Evolutionary conservation across 2,888 invertebrate species (phyloP), one percentile per base, ranked within the genome.

Genomic region (Apoderus coryli): DNA sequence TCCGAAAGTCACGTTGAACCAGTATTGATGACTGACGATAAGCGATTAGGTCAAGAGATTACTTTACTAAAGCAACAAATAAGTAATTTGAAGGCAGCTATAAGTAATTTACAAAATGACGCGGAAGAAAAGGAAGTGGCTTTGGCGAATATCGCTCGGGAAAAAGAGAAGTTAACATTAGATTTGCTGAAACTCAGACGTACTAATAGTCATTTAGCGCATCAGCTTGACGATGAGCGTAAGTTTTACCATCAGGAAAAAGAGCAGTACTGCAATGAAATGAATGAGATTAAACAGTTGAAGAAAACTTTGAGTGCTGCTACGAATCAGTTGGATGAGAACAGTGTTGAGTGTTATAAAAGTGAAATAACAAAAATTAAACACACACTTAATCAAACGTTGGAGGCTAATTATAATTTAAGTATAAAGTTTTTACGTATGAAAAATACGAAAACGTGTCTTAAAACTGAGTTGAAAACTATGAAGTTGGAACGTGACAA

Each of bases 201-300:
- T 42, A 59, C 57, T 4, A 64, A 60, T 35, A 54, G 53, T 39
- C 61, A 55, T 43, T 44, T 69, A 34, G 56, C 59, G 39, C 62
- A 66, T 50, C 67, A 69, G 48, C 48, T 69, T 37, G 57, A 63
- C 36, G 64, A 67, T 39, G 68, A 69, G 51, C 57, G 66, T 45
- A 57, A 57, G 34, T 64, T 61, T 44, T 64, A 67, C 46, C 61
- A 57, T 37, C 61, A 63, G 43, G 66, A 68, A 46, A 69, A 68
- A 42, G 61, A 67, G 39, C 53, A 57, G 34, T 64, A 65, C 34
- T 56, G 63, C 34, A 55, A 61, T 27, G 65, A 68, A 49, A 59
- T 59, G 55, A 60, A 56, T 40, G 55, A 50, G 33, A 53, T 44
- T 31, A 55, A 56, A 33, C 51, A 52, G 40, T 38, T 54, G 19